Conservation (phyloP, 2,113 vertebrate genomes). For the Hypomesus transpacificus region DNA sequence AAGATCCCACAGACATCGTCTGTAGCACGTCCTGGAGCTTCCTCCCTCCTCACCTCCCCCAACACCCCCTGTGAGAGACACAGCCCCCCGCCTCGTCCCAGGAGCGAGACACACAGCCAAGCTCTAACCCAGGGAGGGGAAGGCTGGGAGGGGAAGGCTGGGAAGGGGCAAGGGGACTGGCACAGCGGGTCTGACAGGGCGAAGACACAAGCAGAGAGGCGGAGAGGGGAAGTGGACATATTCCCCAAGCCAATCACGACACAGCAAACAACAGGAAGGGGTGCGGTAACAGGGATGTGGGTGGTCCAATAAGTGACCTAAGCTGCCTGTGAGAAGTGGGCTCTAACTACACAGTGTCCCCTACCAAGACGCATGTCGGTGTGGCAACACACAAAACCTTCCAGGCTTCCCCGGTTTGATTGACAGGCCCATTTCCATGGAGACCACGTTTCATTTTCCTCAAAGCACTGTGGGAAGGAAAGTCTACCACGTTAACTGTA, state of each 20-base stretch:
- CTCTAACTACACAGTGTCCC: slow-evolving; percentile 9
- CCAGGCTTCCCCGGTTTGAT: slow-evolving; percentile 51
- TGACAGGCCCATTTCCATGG: slow-evolving; percentile 44
- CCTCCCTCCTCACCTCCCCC: slow-evolving; percentile 24
- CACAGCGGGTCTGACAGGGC: slow-evolving; percentile 29
- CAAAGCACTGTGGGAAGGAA: slow-evolving; percentile 22
- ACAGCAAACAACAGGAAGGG: slow-evolving; percentile 55
- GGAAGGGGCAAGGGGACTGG: slow-evolving; percentile 28
- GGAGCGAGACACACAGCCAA: slow-evolving; percentile 27
- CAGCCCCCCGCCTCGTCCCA: slow-evolving; percentile 32
- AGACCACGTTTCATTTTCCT: slow-evolving; percentile 44
- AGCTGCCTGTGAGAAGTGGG: slow-evolving; percentile 45
- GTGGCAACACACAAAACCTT: slow-evolving; percentile 29
- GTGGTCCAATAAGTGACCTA: slow-evolving; percentile 52
- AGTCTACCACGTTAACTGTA: slow-evolving; percentile 39
- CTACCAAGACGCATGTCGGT: slow-evolving; percentile 42
- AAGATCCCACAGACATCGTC: slow-evolving; percentile 48
- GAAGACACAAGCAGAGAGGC: slow-evolving; percentile 43
- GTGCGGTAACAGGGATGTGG: slow-evolving; percentile 22
- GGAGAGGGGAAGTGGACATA: slow-evolving; percentile 34
- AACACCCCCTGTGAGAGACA: slow-evolving; percentile 28
- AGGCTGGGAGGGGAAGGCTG: slow-evolving; percentile 23
- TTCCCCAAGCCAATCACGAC: slow-evolving; percentile 63
- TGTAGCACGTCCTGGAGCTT: slow-evolving; percentile 44
- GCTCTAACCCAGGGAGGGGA: neutral